phyloP scores from a whole-genome alignment of 1,140 invertebrate species.

The Diabrotica virgifera region DNA sequence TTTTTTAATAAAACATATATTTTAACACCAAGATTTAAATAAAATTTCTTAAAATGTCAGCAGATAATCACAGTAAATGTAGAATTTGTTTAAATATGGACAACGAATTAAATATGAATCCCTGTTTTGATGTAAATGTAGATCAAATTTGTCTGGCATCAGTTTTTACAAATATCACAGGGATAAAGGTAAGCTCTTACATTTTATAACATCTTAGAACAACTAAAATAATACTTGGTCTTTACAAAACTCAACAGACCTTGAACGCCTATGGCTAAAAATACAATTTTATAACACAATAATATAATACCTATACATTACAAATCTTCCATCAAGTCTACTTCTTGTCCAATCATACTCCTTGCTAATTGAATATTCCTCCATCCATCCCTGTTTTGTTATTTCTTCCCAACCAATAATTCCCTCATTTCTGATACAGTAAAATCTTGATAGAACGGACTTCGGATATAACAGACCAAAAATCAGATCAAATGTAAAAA shows the following conservation, averaged over 20 bases:
- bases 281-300: neutral
- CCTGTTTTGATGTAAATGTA: conserved; percentile 12
- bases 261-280: neutral
- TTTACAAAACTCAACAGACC: neutral
- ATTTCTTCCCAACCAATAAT: too few relatives aligned
- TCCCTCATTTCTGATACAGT: too few relatives aligned
- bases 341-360: too few relatives aligned
- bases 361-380: too few relatives aligned
- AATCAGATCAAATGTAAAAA: neutral
- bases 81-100: conserved; percentile 6
- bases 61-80: conserved; percentile 7
- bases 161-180: conserved; percentile 9
- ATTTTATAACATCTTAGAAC: neutral
- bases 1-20: too few relatives aligned
- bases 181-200: neutral
- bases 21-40: too few relatives aligned
- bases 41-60: neutral
- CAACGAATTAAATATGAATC: neutral
- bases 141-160: conserved; percentile 7
- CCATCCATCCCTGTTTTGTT: too few relatives aligned
- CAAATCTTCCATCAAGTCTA: too few relatives aligned
- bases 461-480: too few relatives aligned
- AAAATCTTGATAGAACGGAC: too few relatives aligned
- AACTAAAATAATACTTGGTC: neutral
- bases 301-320: too few relatives aligned